Evolutionary conservation across 2,888 invertebrate genomes (phyloP), one percentile per base, ranked within the genome.

Genomic region (Hemithea aestivaria): DNA sequence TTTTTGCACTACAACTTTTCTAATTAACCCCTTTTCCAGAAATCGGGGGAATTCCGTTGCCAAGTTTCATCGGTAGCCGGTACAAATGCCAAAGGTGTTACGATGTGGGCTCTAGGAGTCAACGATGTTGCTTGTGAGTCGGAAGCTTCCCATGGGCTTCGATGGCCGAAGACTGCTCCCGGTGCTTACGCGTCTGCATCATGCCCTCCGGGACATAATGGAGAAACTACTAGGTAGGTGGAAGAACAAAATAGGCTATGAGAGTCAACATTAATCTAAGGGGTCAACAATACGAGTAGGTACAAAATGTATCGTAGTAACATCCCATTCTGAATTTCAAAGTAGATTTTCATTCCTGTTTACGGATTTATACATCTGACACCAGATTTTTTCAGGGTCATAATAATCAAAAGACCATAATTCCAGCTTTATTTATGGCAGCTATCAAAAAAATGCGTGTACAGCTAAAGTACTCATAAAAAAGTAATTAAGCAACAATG

Each of bases 31-130:
- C 16, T 2, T 8, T 27, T 40, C 1, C 71, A 94, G 92, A 94
- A 92, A 90, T 93, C 94, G 0, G 91, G 91, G 0, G 91, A 91
- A 53, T 95, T 93, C 61, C 91, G 93, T 0, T 95, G 95, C 63
- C 90, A 93, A 60, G 93, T 94, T 0, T 82, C 85, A 42, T 90
- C 70, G 62, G 88, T 78, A 58, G 88, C 64, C 49, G 65, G 89
- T 48, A 65, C 89, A 2, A 80, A 79, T 33, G 63, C 84, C 0
- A 76, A 87, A 88, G 51, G 90, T 71, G 53, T 92, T 79, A 91
- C 65, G 81, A 92, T 62, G 89, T 93, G 64, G 91, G 94, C 49
- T 80, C 90, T 68, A 85, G 93, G 49, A 1, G 87, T 91, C 9
- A 90, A 91, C 6, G 81, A 83, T 27, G 74, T 69, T 36, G 76